These are phyloP conservation scores for Dryomyza anilis DNA, from an alignment of 2,888 invertebrate species.

Conservation along the genomic window DNA sequence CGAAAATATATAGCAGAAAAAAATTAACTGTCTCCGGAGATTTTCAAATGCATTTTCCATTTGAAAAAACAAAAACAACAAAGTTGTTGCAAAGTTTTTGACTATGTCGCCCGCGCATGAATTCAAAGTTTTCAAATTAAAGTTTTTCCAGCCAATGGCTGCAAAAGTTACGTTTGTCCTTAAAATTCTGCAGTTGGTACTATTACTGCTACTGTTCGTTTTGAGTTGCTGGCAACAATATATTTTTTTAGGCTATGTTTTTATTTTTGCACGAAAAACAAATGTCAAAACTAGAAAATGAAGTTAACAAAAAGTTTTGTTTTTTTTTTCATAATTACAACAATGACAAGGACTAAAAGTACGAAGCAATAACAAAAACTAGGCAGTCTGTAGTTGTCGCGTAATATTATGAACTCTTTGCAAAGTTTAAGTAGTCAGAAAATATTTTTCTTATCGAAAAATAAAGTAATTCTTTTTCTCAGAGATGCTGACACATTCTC, in stretches of 20 bases:
- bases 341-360: background rate
- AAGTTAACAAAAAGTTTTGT: conserved; percentile 4
- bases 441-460: no score
- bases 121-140: conserved; percentile 30
- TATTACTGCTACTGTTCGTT: background rate
- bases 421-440: no score
- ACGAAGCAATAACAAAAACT: no score
- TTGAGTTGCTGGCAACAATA: background rate
- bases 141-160: no score
- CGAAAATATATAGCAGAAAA: background rate
- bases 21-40: background rate
- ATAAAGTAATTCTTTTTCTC: no score
- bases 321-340: conserved; percentile 13
- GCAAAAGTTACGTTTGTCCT: no score
- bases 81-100: conserved; percentile 27
- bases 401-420: no score
- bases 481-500: background rate
- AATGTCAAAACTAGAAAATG: background rate
- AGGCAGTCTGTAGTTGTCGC: no score
- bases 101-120: conserved; percentile 1
- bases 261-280: background rate
- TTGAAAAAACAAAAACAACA: conserved; percentile 15
- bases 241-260: no score
- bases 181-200: no score
- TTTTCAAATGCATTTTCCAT: background rate